Evolutionary conservation across 2,113 vertebrate genomes (phyloP), one percentile per base, ranked within the genome.

Genomic region (Percina caprodes): DNA sequence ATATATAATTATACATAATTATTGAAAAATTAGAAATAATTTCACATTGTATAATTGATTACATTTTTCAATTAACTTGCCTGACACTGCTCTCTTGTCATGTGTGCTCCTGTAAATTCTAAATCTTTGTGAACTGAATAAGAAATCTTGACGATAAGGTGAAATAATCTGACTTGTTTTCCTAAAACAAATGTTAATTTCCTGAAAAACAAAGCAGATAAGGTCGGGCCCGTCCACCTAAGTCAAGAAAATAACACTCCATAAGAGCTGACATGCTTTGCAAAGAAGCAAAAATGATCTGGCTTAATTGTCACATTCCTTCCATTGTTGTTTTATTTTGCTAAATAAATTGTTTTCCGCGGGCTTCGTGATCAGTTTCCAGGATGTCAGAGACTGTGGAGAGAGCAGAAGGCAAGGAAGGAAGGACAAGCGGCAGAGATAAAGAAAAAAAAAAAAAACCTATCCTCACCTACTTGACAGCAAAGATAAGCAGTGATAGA

Each of bases 401-500:
- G 61, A 68, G 68, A 49, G n/a, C 42, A 23, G 58, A 51, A 42
- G 56, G 73, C 70, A 67, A 60, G 39, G 56, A 73, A 77, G 60
- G 80, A 77, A 77, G 66, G 74, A 66, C 74, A 52, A 82, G 74
- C 56, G 24, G 63, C 54, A 19, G 35, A 83, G 81, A 85, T 79
- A 79, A 83, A 88, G 70, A 61, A 76, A 70, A 76, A 45, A 56
- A 60, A 33, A 75, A 61, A 46, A 56, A 56, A 24, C 13, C 72
- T 74, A 51, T 87, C 85, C 49, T 86, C 82, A 73, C 83, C 86
- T 65, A 83, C 83, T 86, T 86, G 87, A 91, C 90, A 91, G 88
- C 81, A 45, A 19, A 91, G 92, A 92, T 91, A 89, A 93, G 90
- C 76, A 52, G 76, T 86, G 85, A 89, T 89, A 86, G 84, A 91